Percentiles rank a stretch among this genome's conserved stretches.
Conservation (phyloP, 1,140 invertebrate genomes). For the Hycleus phaleratus region DNA sequence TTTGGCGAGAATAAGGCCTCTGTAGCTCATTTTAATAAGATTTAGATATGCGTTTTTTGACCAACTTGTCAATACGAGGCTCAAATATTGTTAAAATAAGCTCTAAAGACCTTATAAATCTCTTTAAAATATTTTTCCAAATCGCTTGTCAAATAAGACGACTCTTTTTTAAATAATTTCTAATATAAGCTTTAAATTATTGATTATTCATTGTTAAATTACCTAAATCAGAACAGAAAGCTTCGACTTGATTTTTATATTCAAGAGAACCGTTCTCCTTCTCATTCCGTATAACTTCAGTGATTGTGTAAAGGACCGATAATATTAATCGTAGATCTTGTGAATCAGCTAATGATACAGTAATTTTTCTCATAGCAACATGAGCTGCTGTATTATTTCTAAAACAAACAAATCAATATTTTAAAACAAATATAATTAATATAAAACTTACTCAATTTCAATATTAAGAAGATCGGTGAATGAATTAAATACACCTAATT, state of each 20-base stretch:
- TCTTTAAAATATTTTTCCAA: too few relatives aligned
- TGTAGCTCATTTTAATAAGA: too few relatives aligned
- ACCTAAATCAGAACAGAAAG: constrained; percentile 76
- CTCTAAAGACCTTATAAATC: too few relatives aligned
- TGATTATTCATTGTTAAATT: constrained; percentile 25
- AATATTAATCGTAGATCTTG: constrained; percentile 85
- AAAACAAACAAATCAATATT: constrained; percentile 27
- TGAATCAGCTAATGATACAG: constrained; percentile 86
- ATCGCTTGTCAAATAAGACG: too few relatives aligned
- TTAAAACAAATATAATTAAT: constrained; percentile 8
- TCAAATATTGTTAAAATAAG: too few relatives aligned
- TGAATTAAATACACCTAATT: constrained; percentile 78
- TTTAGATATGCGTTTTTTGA: too few relatives aligned
- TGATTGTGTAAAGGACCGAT: constrained; percentile 89
- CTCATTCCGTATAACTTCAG: constrained; percentile 78
- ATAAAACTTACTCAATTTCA: constrained; percentile 73
- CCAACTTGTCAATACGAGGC: too few relatives aligned
- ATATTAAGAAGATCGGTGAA: constrained; percentile 89
- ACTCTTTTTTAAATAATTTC: too few relatives aligned
- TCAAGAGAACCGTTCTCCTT: constrained; percentile 54
- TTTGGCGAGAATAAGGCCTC: too few relatives aligned
- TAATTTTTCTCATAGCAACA: constrained; percentile 75
- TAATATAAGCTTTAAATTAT: too few relatives aligned
- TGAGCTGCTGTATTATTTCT: constrained; percentile 66
- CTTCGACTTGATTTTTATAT: constrained; percentile 61